Base-by-base conservation (phyloP, 2,113 vertebrate genomes). In the Tauraco erythrolophus region DNA sequence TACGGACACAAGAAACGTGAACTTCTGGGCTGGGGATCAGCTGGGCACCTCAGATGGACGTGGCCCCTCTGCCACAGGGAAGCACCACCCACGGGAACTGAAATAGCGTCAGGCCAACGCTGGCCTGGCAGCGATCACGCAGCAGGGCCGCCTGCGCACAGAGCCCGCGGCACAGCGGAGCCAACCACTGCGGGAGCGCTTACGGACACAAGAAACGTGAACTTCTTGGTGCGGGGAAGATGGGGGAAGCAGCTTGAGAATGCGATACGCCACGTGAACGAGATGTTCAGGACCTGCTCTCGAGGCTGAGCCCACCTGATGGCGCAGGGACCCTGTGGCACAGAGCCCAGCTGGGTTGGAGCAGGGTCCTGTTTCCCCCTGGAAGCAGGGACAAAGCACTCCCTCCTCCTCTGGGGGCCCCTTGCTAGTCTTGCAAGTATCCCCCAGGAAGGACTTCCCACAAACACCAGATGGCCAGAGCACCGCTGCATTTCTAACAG, bases 181-280 rank as follows among this genome's bases (percentile, higher is more conserved):
- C 15, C 25, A 25, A 11, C 33, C 0, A 1, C 56, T 43, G 60
- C 78, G 3, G 8, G 19, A 70, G 51, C 39, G 12, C 9, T 28
- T 6, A 18, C 33, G 27, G 39, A 75, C 79, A 69, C 24, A 10
- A 39, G 28, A 24, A 17, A 48, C 2, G 13, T 1, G 24, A 2
- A 10, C 24, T 72, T 62, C 43, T 84, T 25, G 61, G 23, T 18
- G n/a, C 0, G 0, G 43, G 45, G 66, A 41, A 33, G 30, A 31
- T 6, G 17, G 41, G 27, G 30, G 19, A 69, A 87, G 61, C 69
- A 92, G 77, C 77, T 58, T 19, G 8, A 77, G 16, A 23, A 64
- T 2, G 8, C 0, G 4, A 31, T 7, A 14, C 0, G 0, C 19
- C 10, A 4, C 7, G 14, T 0, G 2, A 56, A 41, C 1, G 9